These are phyloP conservation scores for Psittacula derbiana DNA, from an alignment of 2,797 vertebrate genomes.

Conservation along the genomic window DNA sequence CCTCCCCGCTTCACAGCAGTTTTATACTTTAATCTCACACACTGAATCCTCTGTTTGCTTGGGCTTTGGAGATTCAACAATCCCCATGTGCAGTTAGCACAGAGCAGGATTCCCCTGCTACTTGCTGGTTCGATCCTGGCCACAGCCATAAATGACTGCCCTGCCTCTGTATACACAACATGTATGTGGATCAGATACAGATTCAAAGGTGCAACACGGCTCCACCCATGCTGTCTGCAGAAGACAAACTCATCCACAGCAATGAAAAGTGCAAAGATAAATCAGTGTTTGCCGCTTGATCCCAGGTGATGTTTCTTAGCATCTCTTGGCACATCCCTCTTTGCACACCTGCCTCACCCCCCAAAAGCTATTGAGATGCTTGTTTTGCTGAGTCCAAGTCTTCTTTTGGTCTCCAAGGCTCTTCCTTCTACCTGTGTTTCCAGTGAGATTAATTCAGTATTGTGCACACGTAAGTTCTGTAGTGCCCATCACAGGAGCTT, in stretches of 20 bases:
- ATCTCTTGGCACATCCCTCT: background rate
- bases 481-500: background rate
- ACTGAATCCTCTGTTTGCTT: slow-evolving; percentile 6
- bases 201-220: background rate
- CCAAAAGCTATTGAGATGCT: background rate
- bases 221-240: background rate
- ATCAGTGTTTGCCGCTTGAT: background rate
- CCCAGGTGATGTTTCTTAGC: background rate
- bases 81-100: background rate
- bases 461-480: background rate
- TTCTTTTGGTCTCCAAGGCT: background rate
- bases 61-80: slow-evolving; percentile 1
- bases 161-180: background rate
- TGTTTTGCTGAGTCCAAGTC: background rate
- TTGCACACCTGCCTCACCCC: background rate
- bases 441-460: background rate
- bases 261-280: slow-evolving; percentile 30
- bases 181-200: background rate
- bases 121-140: background rate
- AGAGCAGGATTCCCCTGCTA: background rate
- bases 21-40: slow-evolving; percentile 6
- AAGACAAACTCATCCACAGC: background rate
- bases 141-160: background rate
- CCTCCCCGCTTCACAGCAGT: background rate
- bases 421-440: background rate